phyloP scores from a whole-genome alignment of 2,797 vertebrate genomes.

The Hemitrygon akajei region DNA sequence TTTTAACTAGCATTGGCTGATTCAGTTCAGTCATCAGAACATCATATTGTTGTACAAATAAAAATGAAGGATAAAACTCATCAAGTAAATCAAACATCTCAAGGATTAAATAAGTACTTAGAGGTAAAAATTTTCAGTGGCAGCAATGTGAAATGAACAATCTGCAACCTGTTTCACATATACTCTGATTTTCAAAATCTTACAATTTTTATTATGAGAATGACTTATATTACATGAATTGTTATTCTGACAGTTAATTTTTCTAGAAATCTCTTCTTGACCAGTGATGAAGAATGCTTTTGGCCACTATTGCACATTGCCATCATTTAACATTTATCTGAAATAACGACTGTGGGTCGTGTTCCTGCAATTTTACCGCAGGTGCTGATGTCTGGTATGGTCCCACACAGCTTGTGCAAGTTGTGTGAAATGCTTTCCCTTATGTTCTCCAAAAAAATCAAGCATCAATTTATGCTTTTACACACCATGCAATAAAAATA shows the following conservation, averaged over 20 bases:
- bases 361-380: not conserved
- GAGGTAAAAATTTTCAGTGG: not conserved
- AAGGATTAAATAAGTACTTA: not conserved
- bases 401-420: not conserved
- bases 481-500: not conserved
- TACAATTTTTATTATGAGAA: not conserved
- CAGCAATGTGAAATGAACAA: not conserved
- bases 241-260: not conserved
- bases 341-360: not conserved
- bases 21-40: constrained; percentile 49
- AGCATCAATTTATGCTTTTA: not conserved
- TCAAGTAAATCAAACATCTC: not conserved
- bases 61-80: constrained; percentile 35
- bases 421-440: not conserved
- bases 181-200: not conserved
- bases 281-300: not conserved
- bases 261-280: not conserved
- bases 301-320: not conserved
- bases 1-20: constrained; percentile 56
- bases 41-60: constrained; percentile 51
- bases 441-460: not conserved
- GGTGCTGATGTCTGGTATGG: not conserved
- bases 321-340: not conserved
- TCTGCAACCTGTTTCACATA: not conserved
- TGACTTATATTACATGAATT: too few species aligned